Conservation (phyloP, 1,140 invertebrate species). For the Macrobrachium rosenbergii region DNA sequence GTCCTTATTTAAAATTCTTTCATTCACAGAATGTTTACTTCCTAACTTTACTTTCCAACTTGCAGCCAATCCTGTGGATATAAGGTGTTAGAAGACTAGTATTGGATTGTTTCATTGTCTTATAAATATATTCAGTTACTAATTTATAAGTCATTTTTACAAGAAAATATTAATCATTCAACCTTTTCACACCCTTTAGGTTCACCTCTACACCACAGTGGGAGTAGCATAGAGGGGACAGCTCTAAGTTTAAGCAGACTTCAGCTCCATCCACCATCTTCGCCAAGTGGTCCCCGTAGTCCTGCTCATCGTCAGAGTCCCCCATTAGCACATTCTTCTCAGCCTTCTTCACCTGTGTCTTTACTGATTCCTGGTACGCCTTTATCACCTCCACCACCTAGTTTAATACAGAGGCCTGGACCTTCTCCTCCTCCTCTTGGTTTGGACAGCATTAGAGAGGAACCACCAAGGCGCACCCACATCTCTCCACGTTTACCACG, state of each 20-base stretch:
- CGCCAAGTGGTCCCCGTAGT: slow-evolving; percentile 50
- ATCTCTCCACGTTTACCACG: slow-evolving; percentile 28
- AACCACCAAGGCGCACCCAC: slow-evolving; percentile 56
- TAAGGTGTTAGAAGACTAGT: too few species aligned
- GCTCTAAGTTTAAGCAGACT: slow-evolving; percentile 69
- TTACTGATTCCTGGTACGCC: slow-evolving; percentile 46
- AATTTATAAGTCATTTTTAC: background rate
- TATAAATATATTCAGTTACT: too few species aligned
- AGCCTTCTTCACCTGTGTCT: slow-evolving; percentile 45
- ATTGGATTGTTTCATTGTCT: too few species aligned
- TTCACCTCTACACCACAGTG: slow-evolving; percentile 66
- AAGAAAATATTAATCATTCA: too few species aligned
- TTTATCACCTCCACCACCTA: slow-evolving; percentile 52
- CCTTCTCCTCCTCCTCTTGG: slow-evolving; percentile 65
- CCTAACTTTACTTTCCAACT: too few species aligned
- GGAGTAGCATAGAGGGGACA: slow-evolving; percentile 80
- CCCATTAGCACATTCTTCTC: slow-evolving; percentile 42
- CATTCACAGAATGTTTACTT: too few species aligned
- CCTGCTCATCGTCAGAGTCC: slow-evolving; percentile 53
- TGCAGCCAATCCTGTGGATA: too few species aligned
- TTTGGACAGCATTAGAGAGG: slow-evolving; percentile 70
- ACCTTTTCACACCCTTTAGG: slow-evolving; percentile 22
- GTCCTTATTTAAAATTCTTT: too few species aligned
- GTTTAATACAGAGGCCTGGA: slow-evolving; percentile 59
- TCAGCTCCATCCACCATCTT: slow-evolving; percentile 64